Conservation (phyloP, 2,113 vertebrate genomes). For the Saccopteryx leptura region DNA sequence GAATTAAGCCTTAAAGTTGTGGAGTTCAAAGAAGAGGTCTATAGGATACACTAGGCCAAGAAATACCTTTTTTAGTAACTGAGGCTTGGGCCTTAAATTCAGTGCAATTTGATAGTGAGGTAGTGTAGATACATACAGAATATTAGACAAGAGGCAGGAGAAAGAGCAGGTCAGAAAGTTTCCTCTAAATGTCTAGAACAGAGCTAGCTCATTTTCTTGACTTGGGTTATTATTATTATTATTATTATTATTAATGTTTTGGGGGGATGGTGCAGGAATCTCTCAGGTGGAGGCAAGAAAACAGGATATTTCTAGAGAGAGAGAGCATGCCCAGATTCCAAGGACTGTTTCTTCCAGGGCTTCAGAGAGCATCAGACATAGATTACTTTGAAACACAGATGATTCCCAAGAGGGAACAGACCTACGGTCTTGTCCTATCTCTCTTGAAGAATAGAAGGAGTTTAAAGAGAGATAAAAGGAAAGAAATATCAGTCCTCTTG, state of each 20-base stretch:
- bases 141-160: neutral
- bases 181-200: neutral
- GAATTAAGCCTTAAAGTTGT: neutral
- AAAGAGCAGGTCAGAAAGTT: neutral
- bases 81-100: neutral
- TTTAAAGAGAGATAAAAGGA: slow-evolving; percentile 1
- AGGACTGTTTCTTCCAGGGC: neutral
- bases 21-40: neutral
- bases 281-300: neutral
- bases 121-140: neutral
- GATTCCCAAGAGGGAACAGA: neutral
- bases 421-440: neutral
- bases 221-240: neutral
- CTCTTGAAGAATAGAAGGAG: neutral
- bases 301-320: neutral
- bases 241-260: neutral
- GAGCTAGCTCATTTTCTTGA: neutral
- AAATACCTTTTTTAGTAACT: neutral
- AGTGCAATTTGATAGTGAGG: neutral
- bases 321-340: neutral
- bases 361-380: neutral
- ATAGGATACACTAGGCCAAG: neutral
- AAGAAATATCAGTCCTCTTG: neutral
- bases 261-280: neutral
- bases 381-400: neutral